Evolutionary conservation across 2,888 invertebrate species (phyloP), one percentile per base, ranked within the genome.

Genomic region (Acholoe squamosa): DNA sequence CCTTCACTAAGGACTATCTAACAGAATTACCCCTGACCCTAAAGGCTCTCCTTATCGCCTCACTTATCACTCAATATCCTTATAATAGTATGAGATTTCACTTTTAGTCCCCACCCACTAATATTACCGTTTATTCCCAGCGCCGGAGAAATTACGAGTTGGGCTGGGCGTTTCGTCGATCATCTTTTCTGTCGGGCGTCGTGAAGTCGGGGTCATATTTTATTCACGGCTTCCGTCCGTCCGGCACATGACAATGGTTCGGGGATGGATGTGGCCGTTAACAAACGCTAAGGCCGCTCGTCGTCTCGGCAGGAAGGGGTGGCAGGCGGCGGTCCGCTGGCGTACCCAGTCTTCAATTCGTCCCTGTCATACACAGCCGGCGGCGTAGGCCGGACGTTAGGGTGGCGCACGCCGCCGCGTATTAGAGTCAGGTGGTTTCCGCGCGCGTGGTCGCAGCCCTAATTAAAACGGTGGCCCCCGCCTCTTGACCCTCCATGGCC

Each of bases 191-290:
- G 52, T 51, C 86, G 16, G 28, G 43, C 43, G 34, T 19, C 25
- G 52, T 16, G 5, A 19, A 54, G 54, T 52, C 86, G 28, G 86
- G 86, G 52, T 86, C 86, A 86, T 86, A 86, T 86, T 54, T 86
- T 86, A 86, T 86, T 86, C 56, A 86, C 86, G 31, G 54, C 86
- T 54, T 86, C 86, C 86, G 52, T 52, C 86, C 86, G 25, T 86
- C 86, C 86, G 86, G 86, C 86, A 86, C 56, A 86, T 86, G 86
- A 86, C 86, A 86, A 86, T 86, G 56, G 86, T 52, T 28, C 16
- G 5, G 86, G 86, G 86, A 86, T 86, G 52, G 86, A 86, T 86
- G 86, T 86, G 86, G 28, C 86, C 54, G 86, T 86, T 86, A 86
- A 86, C 86, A 52, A 86, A 54, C 86, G 86, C 80, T 80, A 80